phyloP scores from a whole-genome alignment of 2,113 vertebrate species.

The Stomatorhinus ivindoensis region DNA sequence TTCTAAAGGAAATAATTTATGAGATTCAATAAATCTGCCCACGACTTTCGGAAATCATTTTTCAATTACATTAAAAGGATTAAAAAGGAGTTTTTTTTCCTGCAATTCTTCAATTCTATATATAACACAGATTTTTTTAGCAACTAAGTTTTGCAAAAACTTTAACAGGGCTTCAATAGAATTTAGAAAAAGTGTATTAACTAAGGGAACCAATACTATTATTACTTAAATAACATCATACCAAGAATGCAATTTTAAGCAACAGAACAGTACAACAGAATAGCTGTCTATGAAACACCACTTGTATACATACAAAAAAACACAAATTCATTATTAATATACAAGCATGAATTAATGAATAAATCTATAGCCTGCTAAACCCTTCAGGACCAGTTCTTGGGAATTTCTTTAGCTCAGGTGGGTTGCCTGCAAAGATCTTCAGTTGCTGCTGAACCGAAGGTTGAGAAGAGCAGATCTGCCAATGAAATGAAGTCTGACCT shows the following conservation, averaged over 20 bases:
- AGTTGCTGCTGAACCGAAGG: neutral
- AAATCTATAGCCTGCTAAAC: neutral
- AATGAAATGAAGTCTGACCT: neutral
- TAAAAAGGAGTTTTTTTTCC: neutral
- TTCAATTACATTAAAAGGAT: constrained; percentile 8
- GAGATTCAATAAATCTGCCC: constrained; percentile 4
- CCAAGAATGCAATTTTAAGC: neutral
- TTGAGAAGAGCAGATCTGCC: neutral
- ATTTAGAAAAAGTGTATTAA: neutral
- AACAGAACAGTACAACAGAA: neutral
- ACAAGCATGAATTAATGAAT: neutral
- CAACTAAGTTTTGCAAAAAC: neutral
- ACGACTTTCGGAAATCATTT: neutral
- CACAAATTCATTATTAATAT: neutral
- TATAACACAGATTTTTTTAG: constrained; percentile 5
- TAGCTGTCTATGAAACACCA: neutral
- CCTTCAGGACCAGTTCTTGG: neutral
- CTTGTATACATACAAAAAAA: neutral
- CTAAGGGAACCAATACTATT: neutral
- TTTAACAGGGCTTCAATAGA: neutral
- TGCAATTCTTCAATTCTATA: neutral
- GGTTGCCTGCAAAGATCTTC: neutral
- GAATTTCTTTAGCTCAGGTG: neutral
- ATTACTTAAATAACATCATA: neutral
- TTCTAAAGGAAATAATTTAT: neutral